Base-by-base conservation (phyloP, 2,113 vertebrate genomes). In the Caranx melampygus region DNA sequence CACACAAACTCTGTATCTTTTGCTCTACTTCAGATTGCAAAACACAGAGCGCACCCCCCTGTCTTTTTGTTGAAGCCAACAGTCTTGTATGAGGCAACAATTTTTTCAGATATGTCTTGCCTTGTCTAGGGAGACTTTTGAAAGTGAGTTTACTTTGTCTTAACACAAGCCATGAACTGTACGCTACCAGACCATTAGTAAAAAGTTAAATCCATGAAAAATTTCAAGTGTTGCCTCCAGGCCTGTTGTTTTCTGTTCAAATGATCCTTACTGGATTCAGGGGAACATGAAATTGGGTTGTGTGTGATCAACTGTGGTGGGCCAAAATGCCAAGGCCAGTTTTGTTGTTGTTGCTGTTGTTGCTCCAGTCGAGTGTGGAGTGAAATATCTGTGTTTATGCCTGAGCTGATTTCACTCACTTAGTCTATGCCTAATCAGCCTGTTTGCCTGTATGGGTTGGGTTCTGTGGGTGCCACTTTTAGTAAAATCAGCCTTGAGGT, bases 401-500 rank as follows among this genome's bases (percentile, higher is more conserved):
- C 65, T 59, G 64, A 34, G 18, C 11, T 64, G 34, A n/a, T 20
- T 7, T 51, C 7, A 51, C n/a, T n/a, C 49, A 9, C 6, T n/a
- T n/a, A 47, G 3, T 4, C 13, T 47, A 11, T 2, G 6, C 35
- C 16, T 7, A 42, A 11, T 3, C 52, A 31, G 9, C 6, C 14
- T 66, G 26, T 44, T n/a, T 44, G 34, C 60, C 18, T 45, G 67
- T 44, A 49, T 63, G 59, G 31, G 72, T 37, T n/a, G 18, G 4
- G 14, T 13, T 33, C 45, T 62, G n/a, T 11, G 40, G 8, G 33
- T 73, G 31, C 20, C 18, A 59, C 59, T 4, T 72, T 37, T 34
- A 80, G 68, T 34, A 65, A 82, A 47, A 63, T 20, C 75, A 74
- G 71, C 52, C 33, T 62, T 68, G 49, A 79, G 68, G 66, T 82